Base-by-base conservation (phyloP, 1,140 invertebrate species). In the Pseudoatta argentina region DNA sequence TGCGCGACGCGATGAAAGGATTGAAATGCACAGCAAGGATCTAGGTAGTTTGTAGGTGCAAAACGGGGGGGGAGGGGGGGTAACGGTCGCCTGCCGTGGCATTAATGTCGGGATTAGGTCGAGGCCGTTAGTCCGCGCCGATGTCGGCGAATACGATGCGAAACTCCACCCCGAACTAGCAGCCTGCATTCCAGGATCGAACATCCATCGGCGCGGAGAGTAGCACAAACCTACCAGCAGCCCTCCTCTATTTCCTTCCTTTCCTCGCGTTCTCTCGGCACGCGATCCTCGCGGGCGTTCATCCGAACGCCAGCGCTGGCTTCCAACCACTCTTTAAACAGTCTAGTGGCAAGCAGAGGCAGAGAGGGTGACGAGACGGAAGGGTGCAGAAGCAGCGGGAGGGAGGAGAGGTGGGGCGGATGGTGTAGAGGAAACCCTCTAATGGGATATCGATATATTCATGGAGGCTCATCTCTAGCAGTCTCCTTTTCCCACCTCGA, bases 401-500 rank as follows among this genome's bases (percentile, higher is more conserved):
- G 34, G 14, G 51, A 16, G 48, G 14, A 39, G 5, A 18, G 69
- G 39, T 39, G 66, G 16, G 63, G 39, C 39, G 66, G 12, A 30
- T 44, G 30, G 77, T 53, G 63, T 81, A 72, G 51, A 66, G 39
- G 67, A 73, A 88, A 64, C 73, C 82, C 87, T 92, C 91, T 94
- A 94, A 94, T 93, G 92, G 92, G 92, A 93, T 94, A 94, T 94
- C 93, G 93, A 94, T 94, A 92, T 94, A 94, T 94, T 94, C 93
- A 93, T 93, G 87, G 91, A 88, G 86, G 66, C 89, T 92, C 91
- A 90, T 91, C 89, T 92, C 76, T 79, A 82, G 75, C 89, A 83
- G 66, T 82, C 85, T 88, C 86, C 83, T 89, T 91, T 91, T 87
- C 87, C 79, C 73, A 87, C 79, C 79, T 91, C 78, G 69, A 69